phyloP scores from a whole-genome alignment of 2,113 vertebrate species.

The Vulpes lagopus region DNA sequence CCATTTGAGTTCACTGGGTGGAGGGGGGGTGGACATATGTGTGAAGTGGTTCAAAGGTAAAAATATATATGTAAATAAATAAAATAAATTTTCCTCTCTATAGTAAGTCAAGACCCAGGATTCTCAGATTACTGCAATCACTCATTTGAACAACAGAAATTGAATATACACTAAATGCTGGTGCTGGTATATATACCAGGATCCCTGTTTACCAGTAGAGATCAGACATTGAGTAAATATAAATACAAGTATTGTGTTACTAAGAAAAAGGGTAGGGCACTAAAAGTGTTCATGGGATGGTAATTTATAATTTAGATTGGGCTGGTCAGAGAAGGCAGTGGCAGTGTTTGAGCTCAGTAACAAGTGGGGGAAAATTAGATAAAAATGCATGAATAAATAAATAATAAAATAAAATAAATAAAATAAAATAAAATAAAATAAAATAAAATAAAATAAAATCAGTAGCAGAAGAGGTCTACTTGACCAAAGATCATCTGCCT shows the following conservation, averaged over 20 bases:
- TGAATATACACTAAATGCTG: neutral
- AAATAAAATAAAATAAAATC: neutral
- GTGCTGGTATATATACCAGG: neutral
- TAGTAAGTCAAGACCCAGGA: neutral
- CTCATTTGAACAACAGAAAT: neutral
- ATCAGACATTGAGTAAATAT: neutral
- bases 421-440: neutral
- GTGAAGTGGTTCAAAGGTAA: neutral
- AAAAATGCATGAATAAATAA: neutral
- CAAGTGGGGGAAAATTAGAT: neutral
- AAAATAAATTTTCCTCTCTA: neutral
- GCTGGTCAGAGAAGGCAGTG: neutral
- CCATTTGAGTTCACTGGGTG: neutral
- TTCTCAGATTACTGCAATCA: neutral
- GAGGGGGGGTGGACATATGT: neutral
- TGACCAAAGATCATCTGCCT: neutral
- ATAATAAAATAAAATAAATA: neutral
- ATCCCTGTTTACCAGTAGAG: neutral
- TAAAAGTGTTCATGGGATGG: neutral
- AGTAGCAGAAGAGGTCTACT: neutral
- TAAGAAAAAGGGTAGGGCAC: neutral
- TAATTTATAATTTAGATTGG: neutral
- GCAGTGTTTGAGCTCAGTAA: neutral
- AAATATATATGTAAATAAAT: neutral
- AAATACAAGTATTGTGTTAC: neutral